Conservation (phyloP, 30 jellyfish, hydroid and myxozoan genomes). For the Turritopsis dohrnii region DNA sequence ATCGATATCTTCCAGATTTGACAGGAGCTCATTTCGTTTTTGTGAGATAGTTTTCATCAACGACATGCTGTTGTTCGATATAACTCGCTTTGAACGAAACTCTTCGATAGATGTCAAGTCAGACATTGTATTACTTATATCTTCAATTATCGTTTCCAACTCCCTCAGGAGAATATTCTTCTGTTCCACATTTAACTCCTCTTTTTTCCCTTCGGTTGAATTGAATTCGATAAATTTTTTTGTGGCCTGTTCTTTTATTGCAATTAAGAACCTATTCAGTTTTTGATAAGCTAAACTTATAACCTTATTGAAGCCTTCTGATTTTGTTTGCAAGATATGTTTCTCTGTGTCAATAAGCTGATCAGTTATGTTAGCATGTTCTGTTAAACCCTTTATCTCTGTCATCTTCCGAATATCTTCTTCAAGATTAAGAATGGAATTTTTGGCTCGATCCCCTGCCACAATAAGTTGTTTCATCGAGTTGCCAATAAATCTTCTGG, state of each 20-base stretch:
- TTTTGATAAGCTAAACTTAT: slow-evolving; percentile 10
- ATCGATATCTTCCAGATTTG: slow-evolving; percentile 11
- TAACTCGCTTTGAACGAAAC: slow-evolving; percentile 7
- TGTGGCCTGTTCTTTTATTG: not conserved
- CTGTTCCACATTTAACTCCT: slow-evolving; percentile 18
- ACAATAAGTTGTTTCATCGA: slow-evolving; percentile 6
- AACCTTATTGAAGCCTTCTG: slow-evolving; percentile 3
- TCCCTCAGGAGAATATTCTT: slow-evolving; percentile 22
- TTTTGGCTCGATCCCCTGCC: slow-evolving; percentile 32
- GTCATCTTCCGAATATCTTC: slow-evolving; percentile 15
- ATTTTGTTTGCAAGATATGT: slow-evolving; percentile 17
- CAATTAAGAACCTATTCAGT: not conserved
- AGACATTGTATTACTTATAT: slow-evolving; percentile 9
- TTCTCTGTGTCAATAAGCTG: slow-evolving; percentile 12
- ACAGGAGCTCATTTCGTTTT: slow-evolving; percentile 11
- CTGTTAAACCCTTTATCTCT: not conserved
- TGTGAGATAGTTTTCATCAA: slow-evolving; percentile 10
- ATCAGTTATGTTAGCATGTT: not conserved
- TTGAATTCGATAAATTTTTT: not conserved
- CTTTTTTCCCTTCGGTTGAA: slow-evolving; percentile 4
- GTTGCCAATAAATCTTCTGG: not conserved
- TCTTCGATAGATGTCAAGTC: slow-evolving; percentile 5
- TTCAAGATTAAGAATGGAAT: slow-evolving; percentile 9
- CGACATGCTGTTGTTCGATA: not conserved
- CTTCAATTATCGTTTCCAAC: slow-evolving; percentile 11